These are phyloP conservation scores for Antennarius maculatus DNA, from an alignment of 2,797 vertebrate genomes.

Conservation along the genomic window DNA sequence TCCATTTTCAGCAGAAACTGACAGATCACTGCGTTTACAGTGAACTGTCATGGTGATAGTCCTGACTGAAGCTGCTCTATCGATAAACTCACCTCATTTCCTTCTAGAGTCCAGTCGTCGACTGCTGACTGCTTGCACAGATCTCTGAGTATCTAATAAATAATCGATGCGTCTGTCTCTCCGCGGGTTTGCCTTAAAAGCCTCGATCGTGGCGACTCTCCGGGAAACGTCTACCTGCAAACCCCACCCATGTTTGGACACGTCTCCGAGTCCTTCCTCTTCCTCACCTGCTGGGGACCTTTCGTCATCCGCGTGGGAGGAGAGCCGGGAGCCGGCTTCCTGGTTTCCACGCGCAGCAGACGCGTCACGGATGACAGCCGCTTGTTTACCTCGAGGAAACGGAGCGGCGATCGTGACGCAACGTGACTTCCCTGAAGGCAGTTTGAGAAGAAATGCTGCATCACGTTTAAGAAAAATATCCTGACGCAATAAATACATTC, in stretches of 20 bases:
- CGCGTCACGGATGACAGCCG: slow-evolving; percentile 8
- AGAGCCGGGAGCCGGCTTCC: not conserved
- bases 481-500: no score
- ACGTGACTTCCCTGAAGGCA: slow-evolving; percentile 9
- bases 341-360: rapidly evolving
- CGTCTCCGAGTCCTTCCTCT: not conserved
- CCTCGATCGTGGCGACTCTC: not conserved
- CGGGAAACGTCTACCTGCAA: not conserved
- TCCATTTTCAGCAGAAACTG: no score
- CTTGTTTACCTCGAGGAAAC: slow-evolving; percentile 22
- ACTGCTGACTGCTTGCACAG: not conserved
- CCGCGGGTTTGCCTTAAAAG: not conserved
- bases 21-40: no score
- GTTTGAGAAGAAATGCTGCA: no score
- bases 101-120: not conserved
- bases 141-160: no score
- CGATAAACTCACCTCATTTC: slow-evolving; percentile 32
- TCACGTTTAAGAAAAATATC: no score
- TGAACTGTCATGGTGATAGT: no score
- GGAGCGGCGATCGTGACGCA: no score
- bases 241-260: slow-evolving; percentile 24
- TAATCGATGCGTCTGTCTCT: rapidly evolving
- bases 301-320: not conserved
- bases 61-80: no score
- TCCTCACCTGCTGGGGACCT: not conserved